These are phyloP conservation scores for Athrips mouffetella DNA, from an alignment of 2,888 invertebrate species.

Conservation along the genomic window DNA sequence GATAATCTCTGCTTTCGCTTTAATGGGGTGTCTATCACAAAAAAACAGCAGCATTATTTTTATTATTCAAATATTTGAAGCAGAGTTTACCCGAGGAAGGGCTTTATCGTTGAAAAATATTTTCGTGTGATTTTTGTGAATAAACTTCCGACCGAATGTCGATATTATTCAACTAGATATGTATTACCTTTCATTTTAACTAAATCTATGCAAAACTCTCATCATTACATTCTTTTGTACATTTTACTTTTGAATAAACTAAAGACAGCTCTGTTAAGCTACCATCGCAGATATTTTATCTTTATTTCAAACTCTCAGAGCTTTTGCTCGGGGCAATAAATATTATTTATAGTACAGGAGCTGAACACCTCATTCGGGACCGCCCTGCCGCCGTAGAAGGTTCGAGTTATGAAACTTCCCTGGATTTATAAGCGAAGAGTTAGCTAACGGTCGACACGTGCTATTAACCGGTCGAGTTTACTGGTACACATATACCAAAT, in stretches of 20 bases:
- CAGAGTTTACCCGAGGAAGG: no score
- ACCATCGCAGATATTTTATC: conserved; percentile 30
- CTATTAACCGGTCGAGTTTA: conserved; percentile 38
- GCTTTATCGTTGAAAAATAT: no score
- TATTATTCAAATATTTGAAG: conserved; percentile 23
- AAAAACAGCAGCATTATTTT: conserved; percentile 44
- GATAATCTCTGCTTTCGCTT: conserved; percentile 47
- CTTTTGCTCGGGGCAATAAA: conserved; percentile 42
- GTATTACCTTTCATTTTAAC: no score
- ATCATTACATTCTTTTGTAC: no score
- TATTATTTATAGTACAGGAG: conserved; percentile 49
- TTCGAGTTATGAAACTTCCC: conserved; percentile 47
- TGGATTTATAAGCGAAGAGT: conserved; percentile 46
- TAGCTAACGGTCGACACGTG: conserved; percentile 36
- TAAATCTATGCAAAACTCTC: no score
- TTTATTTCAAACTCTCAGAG: conserved; percentile 36
- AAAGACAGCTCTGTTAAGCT: conserved; percentile 23
- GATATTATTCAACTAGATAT: conserved; percentile 4
- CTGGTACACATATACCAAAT: not conserved
- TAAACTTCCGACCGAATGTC: not conserved
- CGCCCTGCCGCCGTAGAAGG: conserved; percentile 27
- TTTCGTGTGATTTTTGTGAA: no score
- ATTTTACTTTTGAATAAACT: conserved; percentile 13
- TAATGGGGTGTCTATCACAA: conserved; percentile 51
- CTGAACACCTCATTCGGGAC: conserved; percentile 48